phyloP scores from a whole-genome alignment of 1,140 invertebrate genomes.

The Brachionus manjavacas region DNA sequence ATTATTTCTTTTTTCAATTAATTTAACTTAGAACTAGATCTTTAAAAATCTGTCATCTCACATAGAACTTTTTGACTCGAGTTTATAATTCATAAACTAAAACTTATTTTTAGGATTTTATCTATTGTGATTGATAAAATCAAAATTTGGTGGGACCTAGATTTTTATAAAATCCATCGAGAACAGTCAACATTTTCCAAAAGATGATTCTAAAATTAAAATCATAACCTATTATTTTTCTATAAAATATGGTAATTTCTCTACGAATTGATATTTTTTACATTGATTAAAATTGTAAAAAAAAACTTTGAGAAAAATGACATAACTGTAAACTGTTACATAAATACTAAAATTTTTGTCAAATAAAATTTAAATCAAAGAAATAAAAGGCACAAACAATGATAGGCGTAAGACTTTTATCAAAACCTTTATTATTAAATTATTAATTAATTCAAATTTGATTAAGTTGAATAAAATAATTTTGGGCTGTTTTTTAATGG shows the following conservation, averaged over 20 bases:
- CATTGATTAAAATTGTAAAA: neutral
- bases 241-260: neutral
- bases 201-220: neutral
- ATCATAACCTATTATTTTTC: neutral
- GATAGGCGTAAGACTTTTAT: neutral
- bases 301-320: neutral
- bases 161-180: neutral
- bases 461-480: neutral
- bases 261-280: neutral
- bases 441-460: neutral
- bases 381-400: neutral
- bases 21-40: neutral
- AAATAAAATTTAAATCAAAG: neutral
- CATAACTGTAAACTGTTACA: neutral
- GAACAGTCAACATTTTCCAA: neutral
- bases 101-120: neutral
- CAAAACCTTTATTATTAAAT: neutral
- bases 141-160: neutral
- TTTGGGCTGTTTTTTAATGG: neutral
- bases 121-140: neutral
- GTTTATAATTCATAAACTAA: neutral
- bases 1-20: neutral
- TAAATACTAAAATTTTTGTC: neutral
- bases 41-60: neutral
- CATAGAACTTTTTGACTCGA: neutral